Conservation (phyloP, 2,113 vertebrate genomes). For the Gambusia affinis region DNA sequence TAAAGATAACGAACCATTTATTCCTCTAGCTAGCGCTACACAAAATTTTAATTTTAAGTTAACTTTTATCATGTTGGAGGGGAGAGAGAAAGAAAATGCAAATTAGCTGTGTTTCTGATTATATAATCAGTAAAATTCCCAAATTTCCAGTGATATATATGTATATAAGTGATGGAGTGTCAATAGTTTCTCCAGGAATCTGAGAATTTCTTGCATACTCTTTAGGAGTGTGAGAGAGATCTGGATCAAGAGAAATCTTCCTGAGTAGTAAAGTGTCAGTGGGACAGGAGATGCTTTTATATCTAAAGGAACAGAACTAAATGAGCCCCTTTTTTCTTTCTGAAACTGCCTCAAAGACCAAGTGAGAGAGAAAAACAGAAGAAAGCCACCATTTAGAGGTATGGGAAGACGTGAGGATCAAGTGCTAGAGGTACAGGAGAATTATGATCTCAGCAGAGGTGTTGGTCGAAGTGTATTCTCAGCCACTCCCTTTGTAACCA, state of each 20-base stretch:
- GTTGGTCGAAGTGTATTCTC: conserved; percentile 26
- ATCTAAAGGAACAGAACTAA: conserved; percentile 19
- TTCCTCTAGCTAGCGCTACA: too few species aligned
- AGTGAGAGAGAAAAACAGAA: neutral
- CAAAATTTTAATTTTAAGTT: too few species aligned
- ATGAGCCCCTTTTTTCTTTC: conserved; percentile 16
- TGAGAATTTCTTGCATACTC: conserved; percentile 32
- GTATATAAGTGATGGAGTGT: neutral
- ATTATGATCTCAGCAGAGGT: conserved; percentile 31
- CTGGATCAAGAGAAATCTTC: conserved; percentile 21
- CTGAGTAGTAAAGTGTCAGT: neutral
- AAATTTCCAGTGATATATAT: neutral
- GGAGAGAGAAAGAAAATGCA: too few species aligned
- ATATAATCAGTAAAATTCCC: neutral
- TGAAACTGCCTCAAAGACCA: conserved; percentile 10
- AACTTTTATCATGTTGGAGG: too few species aligned
- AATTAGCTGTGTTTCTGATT: too few species aligned
- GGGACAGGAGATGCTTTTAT: conserved; percentile 9
- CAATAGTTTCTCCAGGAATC: neutral
- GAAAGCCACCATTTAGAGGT: neutral
- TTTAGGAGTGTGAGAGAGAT: conserved; percentile 24
- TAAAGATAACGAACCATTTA: too few species aligned
- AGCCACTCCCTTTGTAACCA: conserved; percentile 10
- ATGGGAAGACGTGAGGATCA: neutral
- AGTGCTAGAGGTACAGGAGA: conserved; percentile 14